Conservation (phyloP, 2,113 vertebrate species). For the Arenaria interpres region DNA sequence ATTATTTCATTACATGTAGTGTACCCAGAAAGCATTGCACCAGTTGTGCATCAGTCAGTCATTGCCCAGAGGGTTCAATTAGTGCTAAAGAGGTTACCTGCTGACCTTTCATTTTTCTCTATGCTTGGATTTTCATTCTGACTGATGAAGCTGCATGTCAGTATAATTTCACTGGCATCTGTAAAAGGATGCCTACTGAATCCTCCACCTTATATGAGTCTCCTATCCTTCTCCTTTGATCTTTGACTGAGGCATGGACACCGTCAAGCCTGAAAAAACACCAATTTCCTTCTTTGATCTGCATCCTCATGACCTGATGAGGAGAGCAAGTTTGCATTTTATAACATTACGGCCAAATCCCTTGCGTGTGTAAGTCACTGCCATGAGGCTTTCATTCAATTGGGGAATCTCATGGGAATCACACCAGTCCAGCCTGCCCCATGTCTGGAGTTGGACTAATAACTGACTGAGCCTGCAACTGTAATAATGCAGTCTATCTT, state of each 20-base stretch:
- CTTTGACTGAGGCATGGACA: neutral
- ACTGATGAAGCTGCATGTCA: constrained; percentile 10
- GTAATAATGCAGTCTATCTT: neutral
- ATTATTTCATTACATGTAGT: neutral
- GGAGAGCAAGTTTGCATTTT: neutral
- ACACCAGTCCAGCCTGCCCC: neutral
- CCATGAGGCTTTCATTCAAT: neutral
- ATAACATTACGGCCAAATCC: neutral
- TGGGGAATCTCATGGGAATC: neutral
- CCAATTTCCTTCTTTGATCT: constrained; percentile 8
- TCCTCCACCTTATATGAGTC: neutral
- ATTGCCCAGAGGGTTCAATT: constrained; percentile 41
- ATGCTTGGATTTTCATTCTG: neutral
- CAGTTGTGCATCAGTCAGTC: neutral
- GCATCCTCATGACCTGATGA: neutral
- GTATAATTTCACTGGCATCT: neutral
- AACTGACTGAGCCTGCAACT: neutral
- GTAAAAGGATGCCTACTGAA: neutral
- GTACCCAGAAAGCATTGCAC: neutral
- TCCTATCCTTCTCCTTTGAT: constrained; percentile 19
- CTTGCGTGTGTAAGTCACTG: neutral
- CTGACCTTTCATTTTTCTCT: constrained; percentile 35
- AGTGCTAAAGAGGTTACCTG: neutral
- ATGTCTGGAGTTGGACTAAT: neutral
- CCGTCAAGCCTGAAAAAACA: neutral